A percentile compares a stretch with the other conserved stretches of the same genome.
phyloP scores from a whole-genome alignment of 2,888 invertebrate species.

The Microchrysa polita region DNA sequence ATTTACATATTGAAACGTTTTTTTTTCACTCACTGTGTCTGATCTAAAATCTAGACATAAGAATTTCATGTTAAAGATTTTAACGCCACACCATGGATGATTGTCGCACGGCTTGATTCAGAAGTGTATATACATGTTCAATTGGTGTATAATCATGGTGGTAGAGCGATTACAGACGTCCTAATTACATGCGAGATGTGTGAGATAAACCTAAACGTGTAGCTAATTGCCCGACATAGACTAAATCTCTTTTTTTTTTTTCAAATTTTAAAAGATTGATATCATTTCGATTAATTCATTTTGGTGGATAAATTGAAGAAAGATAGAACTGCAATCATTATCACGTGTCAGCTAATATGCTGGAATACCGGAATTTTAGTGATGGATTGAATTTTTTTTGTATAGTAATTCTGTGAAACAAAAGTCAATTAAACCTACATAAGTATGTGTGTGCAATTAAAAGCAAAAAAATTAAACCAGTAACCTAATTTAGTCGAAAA shows the following conservation, averaged over 20 bases:
- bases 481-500: too few species aligned
- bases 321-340: too few species aligned
- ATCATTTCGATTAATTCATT: constrained; percentile 25
- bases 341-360: too few species aligned
- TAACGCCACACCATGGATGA: constrained; percentile 28
- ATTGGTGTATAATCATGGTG: neutral
- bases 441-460: too few species aligned
- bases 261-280: constrained; percentile 21
- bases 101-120: neutral
- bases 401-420: too few species aligned
- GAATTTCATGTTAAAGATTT: constrained; percentile 35
- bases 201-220: constrained; percentile 33
- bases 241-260: constrained; percentile 32
- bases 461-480: too few species aligned
- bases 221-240: constrained; percentile 29
- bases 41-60: constrained; percentile 34
- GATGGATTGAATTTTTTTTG: too few species aligned
- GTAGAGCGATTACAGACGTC: constrained; percentile 2
- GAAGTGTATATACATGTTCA: neutral
- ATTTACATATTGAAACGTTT: neutral
- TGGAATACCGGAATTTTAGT: too few species aligned
- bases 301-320: too few species aligned
- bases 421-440: too few species aligned
- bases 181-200: constrained; percentile 32
- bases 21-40: neutral